Evolutionary conservation across 2,113 vertebrate species (phyloP), one percentile per base, ranked within the genome.

Genomic region (Urocynchramus pylzowi): DNA sequence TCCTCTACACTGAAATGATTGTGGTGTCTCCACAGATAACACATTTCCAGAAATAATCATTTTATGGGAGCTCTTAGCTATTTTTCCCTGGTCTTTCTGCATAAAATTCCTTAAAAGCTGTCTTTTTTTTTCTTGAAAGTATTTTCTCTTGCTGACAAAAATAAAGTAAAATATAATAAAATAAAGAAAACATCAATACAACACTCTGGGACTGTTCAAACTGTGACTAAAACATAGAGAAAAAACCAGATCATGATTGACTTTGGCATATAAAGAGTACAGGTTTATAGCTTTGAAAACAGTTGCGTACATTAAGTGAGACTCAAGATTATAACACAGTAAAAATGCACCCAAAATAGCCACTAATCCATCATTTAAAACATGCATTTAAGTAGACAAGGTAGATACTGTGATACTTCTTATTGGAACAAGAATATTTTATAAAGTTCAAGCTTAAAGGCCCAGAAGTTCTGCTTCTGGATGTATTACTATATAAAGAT

Each of bases 281-380:
- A 70, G 13, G 3, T 86, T 96, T 94, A 64, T 74, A 84, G 56
- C 47, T 93, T 73, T 44, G 39, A 70, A 93, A 95, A 71, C 8
- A 33, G 41, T 86, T 95, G 60, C 0, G 0, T 59, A 92, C 93
- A 39, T 77, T 83, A 83, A 95, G 71, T 50, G 54, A 89, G 42
- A 63, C 85, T 84, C 57, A 52, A 81, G 88, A 88, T 90, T 96
- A 57, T 35, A 59, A 49, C 54, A 23, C 35, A 63, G 87, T 67
- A 92, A 96, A 94, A 96, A 92, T 81, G 59, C 47, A 84, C 41
- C n/a, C 28, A 90, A 92, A 96, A 95, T 94, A 97, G 44, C 60
- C 50, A 41, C 54, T 74, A 81, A 96, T 96, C 54, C 68, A 68
- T 96, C 93, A 96, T 56, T 86, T 80, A 41, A n/a, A 95, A 78